Evolutionary conservation across 2,888 invertebrate species (phyloP), one percentile per base, ranked within the genome.

Genomic region (Caenorhabditis angaria): DNA sequence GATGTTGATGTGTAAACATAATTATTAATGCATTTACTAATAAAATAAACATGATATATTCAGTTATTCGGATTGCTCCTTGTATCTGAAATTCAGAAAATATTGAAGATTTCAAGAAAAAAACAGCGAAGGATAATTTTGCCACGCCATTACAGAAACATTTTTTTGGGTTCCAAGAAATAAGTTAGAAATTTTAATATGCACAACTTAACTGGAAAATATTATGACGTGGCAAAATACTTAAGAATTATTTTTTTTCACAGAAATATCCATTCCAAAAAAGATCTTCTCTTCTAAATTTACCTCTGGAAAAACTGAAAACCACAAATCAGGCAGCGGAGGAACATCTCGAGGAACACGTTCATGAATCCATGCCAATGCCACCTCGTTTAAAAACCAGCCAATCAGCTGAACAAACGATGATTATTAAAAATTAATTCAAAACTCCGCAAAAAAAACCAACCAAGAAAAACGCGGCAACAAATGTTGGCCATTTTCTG

Each of bases 361-460:
- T 60, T 87, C 87, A 66, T 87, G 87, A 32, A 87, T 78, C 80
- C 80, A 87, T 2, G 86, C 86, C 4, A 87, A 66, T 8, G 80
- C 76, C 0, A 85, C 50, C 56, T 83, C 83, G 63, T 87, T 87
- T 18, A 72, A 55, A 20, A 83, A 69, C 82, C 82, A 84, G 5
- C 77, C 84, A 20, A 81, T 28, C 12, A 69, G 79, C 84, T 84
- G 67, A 24, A 64, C 55, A 57, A 27, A 14, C 2, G 48, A 65
- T 53, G 10, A 32, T 47, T 29, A 24, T 20, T 24, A 22, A 54
- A 60, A 59, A 24, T 18, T 27, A 27, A 20, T 27, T 41, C 14
- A 12, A 5, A 10, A 41, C 41, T 41, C 10, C 14, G 18, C 6
- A 41, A 12, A 10, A 41, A 5, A 41, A 3, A 72, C 75, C 53